phyloP scores from a whole-genome alignment of 2,888 invertebrate genomes.

The Balanococcus diminutus region DNA sequence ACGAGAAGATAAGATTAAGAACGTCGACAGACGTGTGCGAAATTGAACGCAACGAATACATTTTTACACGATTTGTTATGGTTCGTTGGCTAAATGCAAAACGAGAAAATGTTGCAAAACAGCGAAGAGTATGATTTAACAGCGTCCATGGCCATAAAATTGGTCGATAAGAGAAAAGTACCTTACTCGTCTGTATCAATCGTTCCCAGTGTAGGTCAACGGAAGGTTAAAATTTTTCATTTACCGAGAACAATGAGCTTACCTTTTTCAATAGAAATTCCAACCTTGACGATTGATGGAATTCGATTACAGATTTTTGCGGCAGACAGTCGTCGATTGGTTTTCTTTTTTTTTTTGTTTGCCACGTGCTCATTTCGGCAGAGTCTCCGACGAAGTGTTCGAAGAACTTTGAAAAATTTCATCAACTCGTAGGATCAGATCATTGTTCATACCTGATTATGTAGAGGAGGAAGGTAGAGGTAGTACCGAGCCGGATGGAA shows the following conservation, averaged over 20 bases:
- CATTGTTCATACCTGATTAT: not conserved
- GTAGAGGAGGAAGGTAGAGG: too few relatives aligned
- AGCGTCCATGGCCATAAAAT: not conserved
- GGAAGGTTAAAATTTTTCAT: constrained; percentile 12
- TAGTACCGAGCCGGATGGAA: not conserved
- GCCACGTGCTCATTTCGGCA: not conserved
- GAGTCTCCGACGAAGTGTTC: not conserved
- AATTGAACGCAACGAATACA: too few relatives aligned
- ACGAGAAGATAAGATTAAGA: too few relatives aligned
- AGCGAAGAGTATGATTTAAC: too few relatives aligned
- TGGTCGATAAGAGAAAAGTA: not conserved
- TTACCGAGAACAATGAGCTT: not conserved
- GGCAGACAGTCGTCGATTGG: not conserved
- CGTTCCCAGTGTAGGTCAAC: not conserved
- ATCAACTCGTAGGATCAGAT: not conserved
- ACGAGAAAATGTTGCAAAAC: too few relatives aligned
- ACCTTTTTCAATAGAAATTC: not conserved
- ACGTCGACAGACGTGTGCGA: too few relatives aligned
- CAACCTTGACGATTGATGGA: not conserved
- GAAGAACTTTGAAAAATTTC: not conserved
- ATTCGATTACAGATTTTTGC: not conserved
- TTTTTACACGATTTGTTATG: too few relatives aligned
- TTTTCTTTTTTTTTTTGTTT: not conserved
- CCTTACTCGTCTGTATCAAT: not conserved
- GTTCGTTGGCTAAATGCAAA: too few relatives aligned